Conservation (phyloP, 2,113 vertebrate species). For the Lophochroa leadbeateri region DNA sequence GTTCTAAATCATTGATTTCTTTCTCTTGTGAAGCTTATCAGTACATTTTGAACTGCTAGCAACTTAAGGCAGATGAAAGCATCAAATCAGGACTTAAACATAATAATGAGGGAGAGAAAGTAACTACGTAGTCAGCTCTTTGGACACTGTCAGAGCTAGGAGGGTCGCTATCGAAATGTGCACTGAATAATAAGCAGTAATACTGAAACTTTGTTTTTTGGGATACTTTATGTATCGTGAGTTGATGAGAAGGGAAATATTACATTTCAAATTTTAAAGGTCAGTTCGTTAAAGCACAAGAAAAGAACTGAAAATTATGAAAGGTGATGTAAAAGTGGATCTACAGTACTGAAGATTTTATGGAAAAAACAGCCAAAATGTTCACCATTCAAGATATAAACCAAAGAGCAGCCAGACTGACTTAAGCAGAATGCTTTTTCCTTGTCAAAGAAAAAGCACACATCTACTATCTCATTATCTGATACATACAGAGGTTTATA, state of each 20-base stretch:
- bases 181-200: neutral
- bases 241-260: neutral
- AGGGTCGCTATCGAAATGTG: neutral
- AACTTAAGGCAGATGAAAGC: neutral
- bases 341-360: neutral
- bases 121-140: neutral
- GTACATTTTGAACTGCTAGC: neutral
- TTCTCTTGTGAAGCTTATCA: neutral
- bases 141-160: neutral
- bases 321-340: neutral
- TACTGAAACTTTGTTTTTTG: neutral
- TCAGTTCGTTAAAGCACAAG: neutral
- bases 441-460: neutral
- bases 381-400: neutral
- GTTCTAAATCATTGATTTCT: neutral
- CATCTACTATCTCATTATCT: neutral
- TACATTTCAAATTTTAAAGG: neutral
- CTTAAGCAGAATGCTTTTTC: neutral
- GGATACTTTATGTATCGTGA: neutral
- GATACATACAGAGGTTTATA: neutral
- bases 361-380: neutral
- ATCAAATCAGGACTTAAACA: neutral
- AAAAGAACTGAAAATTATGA: neutral
- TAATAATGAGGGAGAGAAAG: neutral
- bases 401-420: neutral